phyloP scores from a whole-genome alignment of 2,888 invertebrate genomes.

The Villa cingulata region DNA sequence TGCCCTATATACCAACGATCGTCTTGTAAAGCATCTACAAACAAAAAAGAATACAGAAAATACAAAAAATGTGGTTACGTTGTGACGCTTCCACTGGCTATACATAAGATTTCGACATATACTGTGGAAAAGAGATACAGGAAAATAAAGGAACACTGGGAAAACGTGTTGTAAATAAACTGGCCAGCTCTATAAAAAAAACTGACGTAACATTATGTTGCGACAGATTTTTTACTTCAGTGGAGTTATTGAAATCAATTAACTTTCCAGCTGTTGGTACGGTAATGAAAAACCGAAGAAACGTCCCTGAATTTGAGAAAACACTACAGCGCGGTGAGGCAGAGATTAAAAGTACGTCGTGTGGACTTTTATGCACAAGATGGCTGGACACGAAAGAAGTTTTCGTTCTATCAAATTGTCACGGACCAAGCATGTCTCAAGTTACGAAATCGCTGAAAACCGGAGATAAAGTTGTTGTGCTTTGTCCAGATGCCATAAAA shows the following conservation, averaged over 20 bases:
- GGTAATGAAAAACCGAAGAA: too few species aligned
- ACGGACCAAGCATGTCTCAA: too few species aligned
- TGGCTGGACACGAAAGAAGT: slow-evolving; percentile 8
- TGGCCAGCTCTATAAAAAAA: too few species aligned
- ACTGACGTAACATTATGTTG: too few species aligned
- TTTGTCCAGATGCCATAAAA: slow-evolving; percentile 6
- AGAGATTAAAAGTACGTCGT: slow-evolving; percentile 3
- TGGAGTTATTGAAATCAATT: too few species aligned
- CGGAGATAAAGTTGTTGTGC: background rate
- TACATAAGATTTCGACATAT: background rate
- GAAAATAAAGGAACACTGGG: background rate
- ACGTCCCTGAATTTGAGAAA: background rate
- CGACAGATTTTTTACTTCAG: too few species aligned
- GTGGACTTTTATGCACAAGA: slow-evolving; percentile 7
- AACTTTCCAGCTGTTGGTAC: too few species aligned
- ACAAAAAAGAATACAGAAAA: too few species aligned
- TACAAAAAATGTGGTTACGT: too few species aligned
- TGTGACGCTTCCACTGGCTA: too few species aligned
- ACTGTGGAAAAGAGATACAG: background rate
- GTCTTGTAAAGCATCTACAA: too few species aligned
- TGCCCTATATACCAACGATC: too few species aligned
- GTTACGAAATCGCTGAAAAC: slow-evolving; percentile 1
- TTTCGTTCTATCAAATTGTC: slow-evolving; percentile 7
- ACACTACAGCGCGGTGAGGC: slow-evolving; percentile 6
- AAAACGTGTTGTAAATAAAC: background rate